Evolutionary conservation across 2,888 invertebrate genomes (phyloP), one percentile per base, ranked within the genome.

Genomic region (Ennomos fuscantarius): DNA sequence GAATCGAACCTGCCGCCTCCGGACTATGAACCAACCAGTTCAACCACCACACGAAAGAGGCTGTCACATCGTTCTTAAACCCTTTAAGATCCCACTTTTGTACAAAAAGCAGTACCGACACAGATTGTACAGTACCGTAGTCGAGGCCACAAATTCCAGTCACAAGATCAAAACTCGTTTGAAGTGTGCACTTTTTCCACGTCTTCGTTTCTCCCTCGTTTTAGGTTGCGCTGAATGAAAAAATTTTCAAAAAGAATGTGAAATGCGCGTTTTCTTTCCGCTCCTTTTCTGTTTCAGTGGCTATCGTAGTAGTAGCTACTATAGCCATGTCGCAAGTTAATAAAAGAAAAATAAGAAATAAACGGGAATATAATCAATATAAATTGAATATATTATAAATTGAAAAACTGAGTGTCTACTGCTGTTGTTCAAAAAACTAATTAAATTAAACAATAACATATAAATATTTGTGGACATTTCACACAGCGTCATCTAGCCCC

Each of bases 171-270:
- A 68, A 65, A 55, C 43, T 60, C 59, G 62, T 62, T 60, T 62
- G 60, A 63, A 69, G 61, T 57, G 55, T 41, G 60, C 62, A 58
- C 67, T 68, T 60, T 50, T 36, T 37, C 55, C 54, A 6, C 40
- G 50, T 40, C 54, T 57, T 55, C 32, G 36, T 54, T 49, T 45
- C 44, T 36, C 46, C 32, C 40, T 34, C 57, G 56, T 63, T 68
- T 65, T 61, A 66, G 66, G 62, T 62, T 62, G 65, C 51, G 58
- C 37, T 63, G 61, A 69, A 67, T 57, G 66, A 61, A 60, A 62
- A 62, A 67, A 65, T 56, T 59, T 62, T 62, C 65, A 60, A 60
- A 62, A 67, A 69, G 68, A 65, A 60, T 63, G 63, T 55, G 51
- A 65, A 65, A 68, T 63, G 63, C 63, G 57, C 62, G 62, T 62